Percentiles rank a stretch among this genome's conserved stretches.
Conservation (phyloP, 2,797 vertebrate species). For the Cyprinella venusta region DNA sequence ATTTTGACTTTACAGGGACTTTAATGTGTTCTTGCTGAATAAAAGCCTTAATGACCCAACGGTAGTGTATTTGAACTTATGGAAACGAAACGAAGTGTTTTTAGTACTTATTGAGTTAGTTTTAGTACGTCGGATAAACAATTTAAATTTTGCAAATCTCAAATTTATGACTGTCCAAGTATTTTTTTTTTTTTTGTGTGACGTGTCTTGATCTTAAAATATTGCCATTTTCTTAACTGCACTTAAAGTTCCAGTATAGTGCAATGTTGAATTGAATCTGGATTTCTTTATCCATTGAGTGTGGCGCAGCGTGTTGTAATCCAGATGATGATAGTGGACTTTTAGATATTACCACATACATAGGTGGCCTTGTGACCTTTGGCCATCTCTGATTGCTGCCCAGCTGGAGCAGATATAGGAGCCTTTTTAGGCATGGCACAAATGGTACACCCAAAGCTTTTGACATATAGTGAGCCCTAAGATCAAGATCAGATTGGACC, state of each 20-base stretch:
- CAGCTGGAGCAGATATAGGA: constrained; percentile 38
- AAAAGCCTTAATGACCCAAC: not conserved
- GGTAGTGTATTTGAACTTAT: not conserved
- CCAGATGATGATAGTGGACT: constrained; percentile 33
- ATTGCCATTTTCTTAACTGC: not conserved
- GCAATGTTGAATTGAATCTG: constrained; percentile 1
- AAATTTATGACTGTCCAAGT: not conserved
- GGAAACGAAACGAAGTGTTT: not conserved
- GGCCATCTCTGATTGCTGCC: constrained; percentile 46
- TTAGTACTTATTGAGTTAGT: not conserved
- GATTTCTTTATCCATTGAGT: not conserved
- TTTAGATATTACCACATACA: constrained; percentile 20
- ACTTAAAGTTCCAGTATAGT: not conserved
- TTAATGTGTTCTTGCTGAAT: not conserved
- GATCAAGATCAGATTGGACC: constrained; percentile 50
- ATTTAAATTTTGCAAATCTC: not conserved
- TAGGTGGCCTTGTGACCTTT: constrained; percentile 47
- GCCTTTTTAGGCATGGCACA: constrained; percentile 46
- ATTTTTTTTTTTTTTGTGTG: not conserved
- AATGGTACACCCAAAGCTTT: constrained; percentile 28
- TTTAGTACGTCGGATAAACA: not conserved
- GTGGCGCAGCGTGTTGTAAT: not conserved
- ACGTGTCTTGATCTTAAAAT: not conserved
- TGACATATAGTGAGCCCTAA: constrained; percentile 51
- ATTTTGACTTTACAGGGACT: no score